Evolutionary conservation across 2,797 vertebrate genomes (phyloP).

Genomic region (Sebastes glaucus): DNA sequence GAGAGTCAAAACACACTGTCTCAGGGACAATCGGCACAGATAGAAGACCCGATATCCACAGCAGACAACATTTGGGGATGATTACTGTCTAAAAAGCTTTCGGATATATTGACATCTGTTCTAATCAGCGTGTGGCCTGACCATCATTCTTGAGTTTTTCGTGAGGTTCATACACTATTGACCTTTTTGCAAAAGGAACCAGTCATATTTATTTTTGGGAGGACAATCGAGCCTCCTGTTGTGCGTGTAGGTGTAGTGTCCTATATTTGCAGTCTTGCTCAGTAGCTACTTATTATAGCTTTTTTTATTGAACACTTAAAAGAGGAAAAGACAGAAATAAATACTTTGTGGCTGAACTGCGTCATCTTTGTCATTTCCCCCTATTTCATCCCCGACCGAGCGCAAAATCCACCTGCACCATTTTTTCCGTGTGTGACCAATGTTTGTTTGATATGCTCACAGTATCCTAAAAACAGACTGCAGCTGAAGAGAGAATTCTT

Average conservation of each 20-base stretch:
- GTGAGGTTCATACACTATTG: background rate
- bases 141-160: background rate
- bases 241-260: background rate
- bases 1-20: conserved; percentile 4
- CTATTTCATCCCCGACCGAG: conserved; percentile 32
- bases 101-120: conserved; percentile 14
- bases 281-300: background rate
- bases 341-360: background rate
- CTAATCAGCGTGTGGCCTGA: background rate
- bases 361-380: conserved; percentile 11
- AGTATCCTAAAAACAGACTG: background rate
- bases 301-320: background rate
- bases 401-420: background rate
- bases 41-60: conserved; percentile 15
- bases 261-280: background rate
- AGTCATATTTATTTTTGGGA: background rate
- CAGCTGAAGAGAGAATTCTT: background rate
- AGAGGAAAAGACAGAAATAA: conserved; percentile 2
- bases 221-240: background rate
- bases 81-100: conserved; percentile 21
- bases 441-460: background rate
- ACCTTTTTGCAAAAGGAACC: background rate
- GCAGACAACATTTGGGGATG: conserved; percentile 38
- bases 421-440: background rate
- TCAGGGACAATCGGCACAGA: background rate